These are phyloP conservation scores for Cheirogaleus major DNA, from an alignment of 2,797 vertebrate genomes.

Conservation along the genomic window DNA sequence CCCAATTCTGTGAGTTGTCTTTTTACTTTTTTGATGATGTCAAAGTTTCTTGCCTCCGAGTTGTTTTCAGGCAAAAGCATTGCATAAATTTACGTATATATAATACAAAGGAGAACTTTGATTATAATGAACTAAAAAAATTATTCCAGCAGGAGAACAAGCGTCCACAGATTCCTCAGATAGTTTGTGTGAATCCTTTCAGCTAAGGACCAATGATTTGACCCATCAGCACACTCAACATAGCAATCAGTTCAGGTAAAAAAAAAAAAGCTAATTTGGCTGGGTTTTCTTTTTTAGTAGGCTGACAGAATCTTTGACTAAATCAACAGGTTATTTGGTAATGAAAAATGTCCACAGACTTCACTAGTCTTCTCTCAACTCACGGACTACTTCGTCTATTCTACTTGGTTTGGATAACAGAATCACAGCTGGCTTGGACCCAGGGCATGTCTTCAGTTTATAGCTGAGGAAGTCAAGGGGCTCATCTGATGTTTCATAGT, in stretches of 20 bases:
- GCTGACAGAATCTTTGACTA: neutral
- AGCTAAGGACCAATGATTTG: neutral
- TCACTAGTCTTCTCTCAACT: neutral
- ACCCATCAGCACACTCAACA: neutral
- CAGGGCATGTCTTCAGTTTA: neutral
- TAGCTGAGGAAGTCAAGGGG: neutral
- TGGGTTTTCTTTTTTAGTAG: neutral
- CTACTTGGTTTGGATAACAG: no score
- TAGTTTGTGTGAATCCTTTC: neutral
- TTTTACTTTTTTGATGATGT: neutral
- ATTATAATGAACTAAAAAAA: neutral
- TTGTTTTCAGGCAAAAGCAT: neutral
- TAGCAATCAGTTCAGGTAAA: neutral
- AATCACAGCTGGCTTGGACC: neutral
- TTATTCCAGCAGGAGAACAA: neutral
- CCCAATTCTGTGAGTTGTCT: neutral
- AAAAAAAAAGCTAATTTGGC: neutral
- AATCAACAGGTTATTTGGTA: no score
- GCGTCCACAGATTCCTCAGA: neutral
- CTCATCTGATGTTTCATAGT: neutral
- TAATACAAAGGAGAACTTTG: neutral
- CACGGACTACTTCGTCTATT: rapidly evolving
- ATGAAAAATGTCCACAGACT: neutral
- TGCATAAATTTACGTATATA: rapidly evolving
- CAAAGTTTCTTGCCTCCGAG: neutral